Conservation (phyloP, 2,113 vertebrate species). For the Coregonus clupeaformis region DNA sequence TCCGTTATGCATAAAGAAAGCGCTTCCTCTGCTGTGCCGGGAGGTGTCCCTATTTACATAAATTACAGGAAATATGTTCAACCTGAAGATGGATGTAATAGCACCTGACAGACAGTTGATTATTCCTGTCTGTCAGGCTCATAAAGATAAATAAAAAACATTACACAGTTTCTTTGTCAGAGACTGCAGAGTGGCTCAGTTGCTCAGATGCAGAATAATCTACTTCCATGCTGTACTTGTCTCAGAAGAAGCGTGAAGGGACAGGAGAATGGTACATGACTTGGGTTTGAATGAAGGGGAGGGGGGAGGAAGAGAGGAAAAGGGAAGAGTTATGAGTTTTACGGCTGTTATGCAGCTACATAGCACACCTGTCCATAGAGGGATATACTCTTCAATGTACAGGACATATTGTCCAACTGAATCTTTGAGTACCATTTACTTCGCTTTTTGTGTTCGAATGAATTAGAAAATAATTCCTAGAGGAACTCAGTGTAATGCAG, state of each 20-base stretch:
- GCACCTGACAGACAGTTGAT: constrained; percentile 42
- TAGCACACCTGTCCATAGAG: too few relatives aligned
- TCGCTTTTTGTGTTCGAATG: too few relatives aligned
- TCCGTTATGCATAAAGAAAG: constrained; percentile 41
- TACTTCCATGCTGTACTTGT: not conserved
- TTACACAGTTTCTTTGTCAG: constrained; percentile 35
- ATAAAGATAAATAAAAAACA: constrained; percentile 43
- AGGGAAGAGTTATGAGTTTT: too few relatives aligned
- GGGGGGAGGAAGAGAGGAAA: too few relatives aligned
- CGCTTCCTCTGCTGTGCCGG: constrained; percentile 4
- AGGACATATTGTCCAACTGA: too few relatives aligned
- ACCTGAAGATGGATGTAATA: constrained; percentile 42
- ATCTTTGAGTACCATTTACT: too few relatives aligned
- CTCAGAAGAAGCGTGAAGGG: not conserved
- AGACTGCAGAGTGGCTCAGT: not conserved
- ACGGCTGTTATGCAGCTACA: too few relatives aligned
- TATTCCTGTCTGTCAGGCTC: constrained; percentile 29
- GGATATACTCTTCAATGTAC: too few relatives aligned
- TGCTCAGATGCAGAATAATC: not conserved
- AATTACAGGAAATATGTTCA: constrained; percentile 33
- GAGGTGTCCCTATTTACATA: constrained; percentile 45
- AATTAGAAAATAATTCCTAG: too few relatives aligned
- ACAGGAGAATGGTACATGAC: too few relatives aligned
- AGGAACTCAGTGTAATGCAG: too few relatives aligned
- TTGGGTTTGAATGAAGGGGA: too few relatives aligned